A percentile compares a stretch with the other conserved stretches of the same genome.
Evolutionary conservation across 2,797 vertebrate species (phyloP).

Genomic region (Chloroceryle amazona): DNA sequence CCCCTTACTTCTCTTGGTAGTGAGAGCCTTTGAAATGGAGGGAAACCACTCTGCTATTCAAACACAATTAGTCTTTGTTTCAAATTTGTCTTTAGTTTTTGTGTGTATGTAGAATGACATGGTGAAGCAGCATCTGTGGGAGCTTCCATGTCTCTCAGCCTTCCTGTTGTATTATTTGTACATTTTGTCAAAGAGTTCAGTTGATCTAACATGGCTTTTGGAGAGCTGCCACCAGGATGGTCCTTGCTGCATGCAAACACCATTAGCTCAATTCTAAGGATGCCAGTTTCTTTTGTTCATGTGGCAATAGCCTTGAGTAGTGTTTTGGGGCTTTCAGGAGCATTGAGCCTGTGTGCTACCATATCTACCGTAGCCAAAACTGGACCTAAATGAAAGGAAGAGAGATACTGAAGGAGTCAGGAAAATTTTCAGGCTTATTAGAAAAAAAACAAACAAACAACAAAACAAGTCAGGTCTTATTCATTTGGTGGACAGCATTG

Average conservation of each 20-base stretch:
- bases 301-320: not conserved
- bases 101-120: not conserved
- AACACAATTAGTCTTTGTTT: not conserved
- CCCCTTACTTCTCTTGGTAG: not conserved
- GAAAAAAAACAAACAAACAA: not conserved
- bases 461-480: not conserved
- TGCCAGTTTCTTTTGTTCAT: not conserved
- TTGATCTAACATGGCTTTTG: not conserved
- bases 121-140: not conserved
- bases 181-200: not conserved
- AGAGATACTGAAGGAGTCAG: not conserved
- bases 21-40: not conserved
- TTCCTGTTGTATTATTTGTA: not conserved
- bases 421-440: not conserved
- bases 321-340: not conserved
- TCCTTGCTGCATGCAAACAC: not conserved
- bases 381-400: not conserved
- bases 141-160: not conserved
- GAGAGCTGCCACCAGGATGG: not conserved
- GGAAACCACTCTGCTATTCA: not conserved
- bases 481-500: not conserved
- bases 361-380: not conserved
- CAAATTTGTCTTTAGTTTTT: not conserved
- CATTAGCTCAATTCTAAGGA: not conserved
- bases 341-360: not conserved